Percentiles rank a stretch among this genome's conserved stretches.
Evolutionary conservation across 2,888 invertebrate genomes (phyloP).

Genomic region (Xestia ashworthii): DNA sequence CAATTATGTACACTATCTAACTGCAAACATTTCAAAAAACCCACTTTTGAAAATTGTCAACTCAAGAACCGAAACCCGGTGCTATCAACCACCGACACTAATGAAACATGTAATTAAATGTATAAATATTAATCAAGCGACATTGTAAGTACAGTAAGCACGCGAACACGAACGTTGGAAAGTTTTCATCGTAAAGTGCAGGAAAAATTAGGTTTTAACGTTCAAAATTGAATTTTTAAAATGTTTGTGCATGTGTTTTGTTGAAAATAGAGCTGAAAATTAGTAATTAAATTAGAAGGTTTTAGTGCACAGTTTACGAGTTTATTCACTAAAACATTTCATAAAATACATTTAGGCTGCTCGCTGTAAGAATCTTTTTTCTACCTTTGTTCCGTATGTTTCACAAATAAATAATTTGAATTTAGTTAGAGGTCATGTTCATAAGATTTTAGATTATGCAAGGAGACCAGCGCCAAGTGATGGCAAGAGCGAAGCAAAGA

Average conservation of each 20-base stretch:
- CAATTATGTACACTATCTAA: background rate
- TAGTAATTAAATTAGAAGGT: slow-evolving; percentile 15
- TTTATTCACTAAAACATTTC: background rate
- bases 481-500: background rate
- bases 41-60: slow-evolving; percentile 43
- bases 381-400: background rate
- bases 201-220: slow-evolving; percentile 52
- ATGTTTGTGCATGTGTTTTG: slow-evolving; percentile 33
- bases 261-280: background rate
- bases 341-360: background rate
- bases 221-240: slow-evolving; percentile 34
- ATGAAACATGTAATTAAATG: slow-evolving; percentile 82
- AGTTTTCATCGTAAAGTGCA: slow-evolving; percentile 58
- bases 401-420: too few species aligned
- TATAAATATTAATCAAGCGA: slow-evolving; percentile 84
- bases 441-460: background rate
- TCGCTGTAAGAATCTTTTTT: background rate
- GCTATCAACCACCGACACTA: slow-evolving; percentile 60
- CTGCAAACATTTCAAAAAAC: slow-evolving; percentile 17
- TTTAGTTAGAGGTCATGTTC: background rate
- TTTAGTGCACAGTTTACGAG: slow-evolving; percentile 6
- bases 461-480: background rate
- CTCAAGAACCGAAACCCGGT: slow-evolving; percentile 45
- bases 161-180: slow-evolving; percentile 73
- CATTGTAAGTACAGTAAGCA: slow-evolving; percentile 69